phyloP scores from a whole-genome alignment of 2,888 invertebrate genomes.

The Lathronympha strigana region DNA sequence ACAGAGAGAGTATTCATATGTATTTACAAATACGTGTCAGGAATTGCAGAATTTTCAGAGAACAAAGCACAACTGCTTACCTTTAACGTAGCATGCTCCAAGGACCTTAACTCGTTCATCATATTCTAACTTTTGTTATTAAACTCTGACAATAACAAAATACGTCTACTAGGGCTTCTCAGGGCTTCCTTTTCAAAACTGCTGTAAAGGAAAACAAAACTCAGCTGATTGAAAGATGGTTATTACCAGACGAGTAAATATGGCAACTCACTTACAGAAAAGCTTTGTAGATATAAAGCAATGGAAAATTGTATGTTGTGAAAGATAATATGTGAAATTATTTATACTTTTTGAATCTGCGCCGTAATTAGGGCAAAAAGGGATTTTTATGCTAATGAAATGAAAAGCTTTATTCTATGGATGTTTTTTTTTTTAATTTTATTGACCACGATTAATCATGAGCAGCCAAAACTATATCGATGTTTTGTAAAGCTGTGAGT shows the following conservation, averaged over 20 bases:
- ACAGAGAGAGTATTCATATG: not conserved
- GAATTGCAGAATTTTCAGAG: not conserved
- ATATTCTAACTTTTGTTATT: slow-evolving; percentile 48
- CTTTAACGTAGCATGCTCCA: slow-evolving; percentile 98
- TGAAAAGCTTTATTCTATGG: slow-evolving; percentile 20
- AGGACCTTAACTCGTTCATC: slow-evolving; percentile 96
- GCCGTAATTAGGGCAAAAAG: slow-evolving; percentile 29
- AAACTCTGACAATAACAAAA: slow-evolving; percentile 32
- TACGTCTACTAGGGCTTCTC: not conserved
- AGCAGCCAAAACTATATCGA: slow-evolving; percentile 14
- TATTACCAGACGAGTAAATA: slow-evolving; percentile 41
- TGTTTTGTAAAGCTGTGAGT: not conserved
- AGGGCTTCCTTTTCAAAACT: slow-evolving; percentile 41
- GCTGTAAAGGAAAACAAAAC: slow-evolving; percentile 76
- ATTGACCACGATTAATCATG: not conserved
- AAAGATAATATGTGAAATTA: not conserved
- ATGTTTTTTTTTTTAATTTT: slow-evolving; percentile 11
- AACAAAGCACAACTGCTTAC: slow-evolving; percentile 71
- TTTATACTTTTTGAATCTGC: slow-evolving; percentile 16
- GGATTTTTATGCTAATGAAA: slow-evolving; percentile 34
- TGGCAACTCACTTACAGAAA: slow-evolving; percentile 31
- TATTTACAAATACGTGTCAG: not conserved
- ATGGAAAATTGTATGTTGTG: not conserved
- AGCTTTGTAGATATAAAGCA: slow-evolving; percentile 12
- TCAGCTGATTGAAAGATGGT: slow-evolving; percentile 70